Conservation (phyloP, 2,113 vertebrate genomes). For the Phaetusa simplex region DNA sequence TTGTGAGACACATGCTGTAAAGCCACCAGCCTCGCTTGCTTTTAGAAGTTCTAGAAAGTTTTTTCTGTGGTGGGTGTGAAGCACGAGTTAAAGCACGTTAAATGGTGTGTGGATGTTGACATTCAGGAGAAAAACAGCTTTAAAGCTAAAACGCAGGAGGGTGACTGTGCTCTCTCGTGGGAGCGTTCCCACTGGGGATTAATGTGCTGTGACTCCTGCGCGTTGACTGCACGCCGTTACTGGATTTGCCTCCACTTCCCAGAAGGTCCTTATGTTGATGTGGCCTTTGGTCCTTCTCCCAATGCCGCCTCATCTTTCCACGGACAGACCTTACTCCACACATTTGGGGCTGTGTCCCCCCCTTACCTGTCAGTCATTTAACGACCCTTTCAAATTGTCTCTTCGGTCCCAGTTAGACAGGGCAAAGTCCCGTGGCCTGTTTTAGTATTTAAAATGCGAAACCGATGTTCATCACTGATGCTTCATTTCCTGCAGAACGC, state of each 20-base stretch:
- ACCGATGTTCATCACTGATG: background rate
- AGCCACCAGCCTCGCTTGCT: background rate
- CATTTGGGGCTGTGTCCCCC: rapidly evolving
- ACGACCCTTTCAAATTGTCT: slow-evolving; percentile 48
- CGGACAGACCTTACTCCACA: background rate
- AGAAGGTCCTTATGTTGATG: background rate
- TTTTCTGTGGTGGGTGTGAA: background rate
- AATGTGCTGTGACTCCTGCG: background rate
- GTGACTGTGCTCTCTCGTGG: background rate
- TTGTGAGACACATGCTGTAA: background rate
- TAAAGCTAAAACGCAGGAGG: background rate
- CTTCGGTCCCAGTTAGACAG: slow-evolving; percentile 4
- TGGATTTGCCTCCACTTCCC: background rate
- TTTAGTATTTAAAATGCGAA: slow-evolving; percentile 33
- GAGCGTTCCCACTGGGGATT: background rate
- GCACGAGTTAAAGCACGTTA: background rate
- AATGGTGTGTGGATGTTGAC: background rate
- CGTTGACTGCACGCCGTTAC: background rate
- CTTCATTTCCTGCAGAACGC: slow-evolving; percentile 32
- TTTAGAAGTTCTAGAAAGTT: background rate
- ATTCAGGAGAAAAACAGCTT: background rate
- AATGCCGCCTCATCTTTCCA: rapidly evolving
- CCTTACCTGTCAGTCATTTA: background rate
- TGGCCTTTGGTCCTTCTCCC: background rate
- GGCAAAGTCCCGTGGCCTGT: background rate